Evolutionary conservation across 2,113 vertebrate species (phyloP).

Genomic region (Camelus bactrianus): DNA sequence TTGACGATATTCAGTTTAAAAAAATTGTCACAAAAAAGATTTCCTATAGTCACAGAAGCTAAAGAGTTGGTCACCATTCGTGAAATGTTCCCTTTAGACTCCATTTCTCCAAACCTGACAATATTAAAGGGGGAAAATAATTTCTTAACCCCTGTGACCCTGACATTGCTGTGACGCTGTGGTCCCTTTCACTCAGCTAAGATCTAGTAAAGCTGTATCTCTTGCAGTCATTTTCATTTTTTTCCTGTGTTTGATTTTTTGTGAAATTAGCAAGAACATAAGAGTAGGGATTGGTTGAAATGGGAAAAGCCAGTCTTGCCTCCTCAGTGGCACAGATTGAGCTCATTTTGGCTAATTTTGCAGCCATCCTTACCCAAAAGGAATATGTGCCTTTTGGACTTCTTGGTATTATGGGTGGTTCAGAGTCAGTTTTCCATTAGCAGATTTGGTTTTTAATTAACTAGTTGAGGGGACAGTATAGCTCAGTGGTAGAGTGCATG

Average conservation of each 20-base stretch:
- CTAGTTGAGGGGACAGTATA: no score
- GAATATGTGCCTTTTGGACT: neutral
- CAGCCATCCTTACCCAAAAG: neutral
- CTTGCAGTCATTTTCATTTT: constrained; percentile 18
- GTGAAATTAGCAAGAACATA: neutral
- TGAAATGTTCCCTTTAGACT: neutral
- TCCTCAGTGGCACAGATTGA: neutral
- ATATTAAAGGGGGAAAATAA: neutral
- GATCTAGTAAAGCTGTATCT: neutral
- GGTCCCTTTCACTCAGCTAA: neutral
- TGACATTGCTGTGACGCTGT: neutral
- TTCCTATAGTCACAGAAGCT: neutral
- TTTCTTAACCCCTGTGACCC: neutral
- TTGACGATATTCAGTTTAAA: neutral
- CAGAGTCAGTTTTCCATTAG: no score
- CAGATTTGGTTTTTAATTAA: no score
- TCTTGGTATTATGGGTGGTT: neutral
- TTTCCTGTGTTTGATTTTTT: constrained; percentile 40
- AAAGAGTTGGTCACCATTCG: neutral
- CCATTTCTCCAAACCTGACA: neutral
- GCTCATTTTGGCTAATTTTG: neutral
- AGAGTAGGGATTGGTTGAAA: neutral
- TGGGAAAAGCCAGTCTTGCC: neutral
- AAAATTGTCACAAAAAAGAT: neutral
- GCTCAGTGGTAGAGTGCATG: no score